Evolutionary conservation across 2,113 vertebrate species (phyloP).

Genomic region (Marcusenius ussheri): DNA sequence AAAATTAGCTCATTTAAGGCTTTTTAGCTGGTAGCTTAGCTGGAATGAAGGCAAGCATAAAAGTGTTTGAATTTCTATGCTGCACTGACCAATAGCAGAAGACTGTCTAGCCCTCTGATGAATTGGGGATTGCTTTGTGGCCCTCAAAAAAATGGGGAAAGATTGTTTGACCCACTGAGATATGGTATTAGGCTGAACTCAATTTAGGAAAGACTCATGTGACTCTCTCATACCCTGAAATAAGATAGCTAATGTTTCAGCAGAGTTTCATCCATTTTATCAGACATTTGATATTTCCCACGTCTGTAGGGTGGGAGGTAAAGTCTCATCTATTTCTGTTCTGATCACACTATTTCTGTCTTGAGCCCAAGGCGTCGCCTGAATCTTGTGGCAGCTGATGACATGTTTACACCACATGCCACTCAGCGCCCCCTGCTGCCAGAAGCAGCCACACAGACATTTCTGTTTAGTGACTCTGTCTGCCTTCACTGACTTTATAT

Average conservation of each 20-base stretch:
- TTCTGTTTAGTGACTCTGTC: not conserved
- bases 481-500: not conserved
- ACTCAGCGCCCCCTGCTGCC: not conserved
- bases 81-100: not conserved
- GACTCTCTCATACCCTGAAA: not conserved
- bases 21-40: not conserved
- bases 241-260: not conserved
- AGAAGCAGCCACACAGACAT: not conserved
- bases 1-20: not conserved
- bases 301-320: not conserved
- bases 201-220: not conserved
- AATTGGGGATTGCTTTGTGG: not conserved
- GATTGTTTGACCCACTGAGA: not conserved
- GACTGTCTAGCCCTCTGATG: not conserved
- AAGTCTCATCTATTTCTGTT: constrained; percentile 6
- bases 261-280: constrained; percentile 2
- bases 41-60: not conserved
- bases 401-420: not conserved
- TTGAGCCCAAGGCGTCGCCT: not conserved
- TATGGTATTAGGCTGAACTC: not conserved
- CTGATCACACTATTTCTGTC: constrained; percentile 16
- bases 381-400: not conserved
- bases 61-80: not conserved
- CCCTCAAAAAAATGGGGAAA: not conserved
- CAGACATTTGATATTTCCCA: not conserved